Evolutionary conservation across 2,113 vertebrate species (phyloP).

Genomic region (Sturnus vulgaris): DNA sequence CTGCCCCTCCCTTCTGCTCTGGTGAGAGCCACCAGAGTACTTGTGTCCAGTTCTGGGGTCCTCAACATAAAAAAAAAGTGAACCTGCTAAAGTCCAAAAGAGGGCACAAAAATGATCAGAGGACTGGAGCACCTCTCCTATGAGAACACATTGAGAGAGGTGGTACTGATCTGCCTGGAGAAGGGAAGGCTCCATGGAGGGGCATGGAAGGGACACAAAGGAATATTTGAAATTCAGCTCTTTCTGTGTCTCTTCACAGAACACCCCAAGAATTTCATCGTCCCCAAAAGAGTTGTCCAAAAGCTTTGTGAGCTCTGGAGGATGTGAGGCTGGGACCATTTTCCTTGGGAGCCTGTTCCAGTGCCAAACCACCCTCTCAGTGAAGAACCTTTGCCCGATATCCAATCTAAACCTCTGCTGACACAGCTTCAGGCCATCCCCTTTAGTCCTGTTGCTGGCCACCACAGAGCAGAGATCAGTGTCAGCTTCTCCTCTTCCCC

Average conservation of each 20-base stretch:
- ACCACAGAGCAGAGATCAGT: not conserved
- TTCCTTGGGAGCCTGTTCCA: not conserved
- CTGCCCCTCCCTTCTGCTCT: not conserved
- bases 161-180: not conserved
- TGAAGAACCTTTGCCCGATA: not conserved
- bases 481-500: not conserved
- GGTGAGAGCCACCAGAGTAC: not conserved
- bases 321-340: fast-evolving
- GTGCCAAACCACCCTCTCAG: not conserved
- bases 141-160: not conserved
- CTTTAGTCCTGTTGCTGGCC: not conserved
- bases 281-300: not conserved
- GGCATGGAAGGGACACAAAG: not conserved
- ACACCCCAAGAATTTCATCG: not conserved
- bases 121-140: not conserved
- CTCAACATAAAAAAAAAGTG: not conserved
- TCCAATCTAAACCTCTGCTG: not conserved
- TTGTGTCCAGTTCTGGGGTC: not conserved
- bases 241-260: no score
- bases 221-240: not conserved
- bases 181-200: not conserved
- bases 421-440: not conserved
- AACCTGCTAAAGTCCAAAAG: not conserved
- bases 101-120: not conserved
- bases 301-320: not conserved